Evolutionary conservation across 2,797 vertebrate genomes (phyloP).

Genomic region (Labeo calbasu): DNA sequence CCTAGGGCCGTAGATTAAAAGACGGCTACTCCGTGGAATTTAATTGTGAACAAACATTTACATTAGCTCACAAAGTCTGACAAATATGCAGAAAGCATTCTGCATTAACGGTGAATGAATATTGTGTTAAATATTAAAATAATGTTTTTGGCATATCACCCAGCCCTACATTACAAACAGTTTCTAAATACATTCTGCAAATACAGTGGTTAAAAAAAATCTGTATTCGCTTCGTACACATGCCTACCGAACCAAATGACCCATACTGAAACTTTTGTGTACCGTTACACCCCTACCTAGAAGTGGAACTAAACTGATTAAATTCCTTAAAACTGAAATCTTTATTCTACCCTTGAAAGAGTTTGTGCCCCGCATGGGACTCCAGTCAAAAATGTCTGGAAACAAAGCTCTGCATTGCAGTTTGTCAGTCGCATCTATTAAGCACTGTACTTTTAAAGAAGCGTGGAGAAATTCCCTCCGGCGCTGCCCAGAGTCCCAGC

Average conservation of each 20-base stretch:
- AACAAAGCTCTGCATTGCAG: conserved; percentile 2
- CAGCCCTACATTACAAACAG: not conserved
- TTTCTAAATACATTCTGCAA: not conserved
- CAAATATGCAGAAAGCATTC: not conserved
- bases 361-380: not conserved
- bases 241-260: not conserved
- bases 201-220: not conserved
- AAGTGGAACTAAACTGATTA: not conserved
- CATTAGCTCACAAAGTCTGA: not conserved
- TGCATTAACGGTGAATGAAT: not conserved
- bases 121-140: not conserved
- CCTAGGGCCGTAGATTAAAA: not conserved
- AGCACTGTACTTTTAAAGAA: not conserved
- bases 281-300: not conserved
- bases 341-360: not conserved
- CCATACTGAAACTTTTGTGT: not conserved
- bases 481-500: not conserved
- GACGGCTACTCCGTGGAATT: not conserved
- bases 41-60: not conserved
- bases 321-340: not conserved
- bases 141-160: not conserved
- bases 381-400: not conserved
- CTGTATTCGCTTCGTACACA: not conserved
- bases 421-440: not conserved
- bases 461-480: not conserved